Conservation (phyloP, 64 coral and sea anemone species). For the Astreopora myriophthalma region DNA sequence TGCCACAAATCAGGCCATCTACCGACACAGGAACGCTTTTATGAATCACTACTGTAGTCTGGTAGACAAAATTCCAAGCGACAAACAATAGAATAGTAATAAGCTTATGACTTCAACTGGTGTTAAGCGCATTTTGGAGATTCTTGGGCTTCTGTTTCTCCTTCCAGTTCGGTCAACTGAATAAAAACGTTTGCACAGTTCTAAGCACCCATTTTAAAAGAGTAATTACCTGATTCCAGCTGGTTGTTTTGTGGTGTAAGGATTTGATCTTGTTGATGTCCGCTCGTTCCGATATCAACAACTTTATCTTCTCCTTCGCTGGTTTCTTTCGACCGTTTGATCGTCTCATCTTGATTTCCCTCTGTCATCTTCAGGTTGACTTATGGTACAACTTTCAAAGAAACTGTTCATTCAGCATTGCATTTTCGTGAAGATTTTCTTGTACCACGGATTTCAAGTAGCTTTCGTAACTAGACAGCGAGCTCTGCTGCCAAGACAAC, state of each 20-base stretch:
- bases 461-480: neutral
- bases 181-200: neutral
- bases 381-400: neutral
- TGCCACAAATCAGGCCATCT: neutral
- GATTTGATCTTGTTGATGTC: neutral
- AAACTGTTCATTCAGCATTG: neutral
- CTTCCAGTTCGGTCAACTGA: neutral
- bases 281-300: neutral
- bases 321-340: neutral
- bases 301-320: neutral
- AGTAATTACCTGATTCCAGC: constrained; percentile 21
- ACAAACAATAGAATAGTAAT: neutral
- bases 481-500: neutral
- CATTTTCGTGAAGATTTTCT: neutral
- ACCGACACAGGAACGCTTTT: neutral
- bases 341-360: neutral
- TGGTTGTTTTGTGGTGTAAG: neutral
- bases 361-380: neutral
- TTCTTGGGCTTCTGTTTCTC: neutral
- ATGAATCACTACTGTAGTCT: neutral
- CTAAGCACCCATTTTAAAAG: neutral
- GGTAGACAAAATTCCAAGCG: neutral
- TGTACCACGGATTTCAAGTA: neutral
- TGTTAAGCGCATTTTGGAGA: neutral
- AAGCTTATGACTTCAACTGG: neutral